Percentiles rank a stretch among this genome's conserved stretches.
Evolutionary conservation across 2,113 vertebrate genomes (phyloP).

Genomic region (Tricholaema leucomelas): DNA sequence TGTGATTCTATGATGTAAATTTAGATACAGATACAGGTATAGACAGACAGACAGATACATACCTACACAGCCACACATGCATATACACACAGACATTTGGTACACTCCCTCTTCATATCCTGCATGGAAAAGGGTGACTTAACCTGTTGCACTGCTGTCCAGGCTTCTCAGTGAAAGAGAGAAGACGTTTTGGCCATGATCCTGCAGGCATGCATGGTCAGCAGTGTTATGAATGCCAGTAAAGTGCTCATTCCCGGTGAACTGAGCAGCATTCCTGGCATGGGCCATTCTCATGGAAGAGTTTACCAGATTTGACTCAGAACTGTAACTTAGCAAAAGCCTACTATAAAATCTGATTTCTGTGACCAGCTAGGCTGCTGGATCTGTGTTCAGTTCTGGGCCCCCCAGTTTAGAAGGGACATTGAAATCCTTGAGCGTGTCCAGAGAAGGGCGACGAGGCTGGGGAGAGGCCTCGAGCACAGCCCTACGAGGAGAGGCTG

Average conservation of each 20-base stretch:
- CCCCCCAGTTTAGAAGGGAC: too few species aligned
- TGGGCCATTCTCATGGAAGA: background rate
- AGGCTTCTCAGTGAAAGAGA: background rate
- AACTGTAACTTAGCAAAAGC: background rate
- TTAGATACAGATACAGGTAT: too few species aligned
- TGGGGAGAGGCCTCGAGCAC: too few species aligned
- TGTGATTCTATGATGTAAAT: too few species aligned
- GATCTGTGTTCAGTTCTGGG: too few species aligned
- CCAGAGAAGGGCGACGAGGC: too few species aligned
- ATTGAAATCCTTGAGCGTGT: too few species aligned
- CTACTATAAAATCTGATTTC: background rate
- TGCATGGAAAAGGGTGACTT: background rate
- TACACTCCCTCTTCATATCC: background rate
- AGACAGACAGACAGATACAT: background rate
- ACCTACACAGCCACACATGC: background rate
- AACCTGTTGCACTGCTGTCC: background rate
- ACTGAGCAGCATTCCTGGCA: background rate
- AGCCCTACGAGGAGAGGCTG: too few species aligned
- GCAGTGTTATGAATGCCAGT: background rate
- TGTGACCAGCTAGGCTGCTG: background rate
- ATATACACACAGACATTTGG: too few species aligned
- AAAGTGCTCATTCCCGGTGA: background rate
- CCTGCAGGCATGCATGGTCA: background rate
- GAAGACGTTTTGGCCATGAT: background rate
- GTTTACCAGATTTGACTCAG: background rate